These are phyloP conservation scores for Andrena bicolor DNA, from an alignment of 2,888 invertebrate species.

Conservation along the genomic window DNA sequence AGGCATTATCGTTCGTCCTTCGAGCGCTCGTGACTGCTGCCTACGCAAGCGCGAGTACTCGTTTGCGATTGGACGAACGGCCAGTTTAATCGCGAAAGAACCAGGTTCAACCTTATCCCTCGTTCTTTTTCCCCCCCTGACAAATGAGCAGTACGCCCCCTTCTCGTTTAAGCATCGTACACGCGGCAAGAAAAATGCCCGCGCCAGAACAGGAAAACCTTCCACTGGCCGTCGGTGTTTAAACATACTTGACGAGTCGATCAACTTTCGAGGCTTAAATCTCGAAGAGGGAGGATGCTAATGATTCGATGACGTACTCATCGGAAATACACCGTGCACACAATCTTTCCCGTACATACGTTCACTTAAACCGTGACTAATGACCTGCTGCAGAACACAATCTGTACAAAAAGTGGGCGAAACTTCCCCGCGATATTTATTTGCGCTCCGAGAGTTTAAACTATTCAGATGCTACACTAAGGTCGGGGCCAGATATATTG, in stretches of 20 bases:
- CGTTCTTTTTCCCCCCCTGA: slow-evolving; percentile 32
- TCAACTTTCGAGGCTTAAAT: neutral
- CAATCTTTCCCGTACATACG: too few relatives aligned
- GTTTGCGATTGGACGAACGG: slow-evolving; percentile 54
- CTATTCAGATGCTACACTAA: neutral
- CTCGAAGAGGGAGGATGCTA: neutral
- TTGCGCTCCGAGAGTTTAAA: neutral
- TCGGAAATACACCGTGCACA: neutral
- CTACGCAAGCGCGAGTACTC: slow-evolving; percentile 51
- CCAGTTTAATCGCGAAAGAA: slow-evolving; percentile 65
- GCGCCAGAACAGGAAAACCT: slow-evolving; percentile 23
- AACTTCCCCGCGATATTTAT: too few relatives aligned
- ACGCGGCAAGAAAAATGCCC: slow-evolving; percentile 37
- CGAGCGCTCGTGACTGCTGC: slow-evolving; percentile 55
- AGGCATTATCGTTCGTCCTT: slow-evolving; percentile 77
- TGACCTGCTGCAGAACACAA: too few relatives aligned
- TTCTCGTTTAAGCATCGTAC: slow-evolving; percentile 63
- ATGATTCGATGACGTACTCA: neutral
- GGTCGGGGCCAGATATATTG: too few relatives aligned
- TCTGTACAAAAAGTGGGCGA: too few relatives aligned
- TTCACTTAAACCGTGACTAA: too few relatives aligned
- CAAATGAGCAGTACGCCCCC: slow-evolving; percentile 61
- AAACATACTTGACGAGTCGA: slow-evolving; percentile 33
- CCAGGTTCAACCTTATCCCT: slow-evolving; percentile 52
- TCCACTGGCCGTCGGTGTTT: slow-evolving; percentile 20